Conservation (phyloP, 2,888 invertebrate genomes). For the Cosmorhoe ocellata region DNA sequence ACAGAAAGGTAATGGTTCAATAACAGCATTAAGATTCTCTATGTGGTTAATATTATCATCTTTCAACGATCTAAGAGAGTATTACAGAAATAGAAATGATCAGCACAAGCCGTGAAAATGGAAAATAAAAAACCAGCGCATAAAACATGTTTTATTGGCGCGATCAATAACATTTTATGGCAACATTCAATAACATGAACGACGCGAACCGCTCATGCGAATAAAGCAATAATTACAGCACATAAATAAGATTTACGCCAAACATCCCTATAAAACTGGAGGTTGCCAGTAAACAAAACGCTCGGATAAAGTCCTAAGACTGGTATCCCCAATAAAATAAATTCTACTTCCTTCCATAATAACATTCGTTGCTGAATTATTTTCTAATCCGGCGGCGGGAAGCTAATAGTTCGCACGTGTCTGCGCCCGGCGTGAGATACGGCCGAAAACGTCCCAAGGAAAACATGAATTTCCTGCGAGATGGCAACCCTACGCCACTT, state of each 20-base stretch:
- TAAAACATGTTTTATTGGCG: constrained; percentile 72
- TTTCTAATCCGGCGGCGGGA: constrained; percentile 78
- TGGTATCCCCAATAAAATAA: constrained; percentile 80
- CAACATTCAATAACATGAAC: constrained; percentile 76
- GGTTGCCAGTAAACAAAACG: constrained; percentile 73
- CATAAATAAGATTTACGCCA: constrained; percentile 76
- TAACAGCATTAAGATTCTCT: too few relatives aligned
- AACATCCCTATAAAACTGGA: constrained; percentile 65
- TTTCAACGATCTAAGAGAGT: constrained; percentile 11
- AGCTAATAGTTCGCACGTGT: constrained; percentile 82
- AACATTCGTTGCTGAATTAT: constrained; percentile 80
- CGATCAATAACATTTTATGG: constrained; percentile 79
- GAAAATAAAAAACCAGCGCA: constrained; percentile 57
- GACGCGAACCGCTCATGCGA: constrained; percentile 66
- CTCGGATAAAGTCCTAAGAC: constrained; percentile 73
- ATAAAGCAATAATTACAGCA: constrained; percentile 77
- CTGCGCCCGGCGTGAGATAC: constrained; percentile 72
- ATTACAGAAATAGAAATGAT: constrained; percentile 45
- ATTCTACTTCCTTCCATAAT: constrained; percentile 76
- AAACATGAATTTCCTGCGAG: constrained; percentile 76
- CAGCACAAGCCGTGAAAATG: constrained; percentile 57
- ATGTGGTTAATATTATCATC: too few relatives aligned
- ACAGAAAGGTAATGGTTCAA: too few relatives aligned
- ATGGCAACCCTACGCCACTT: constrained; percentile 11
- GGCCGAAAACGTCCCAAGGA: constrained; percentile 75